phyloP scores from a whole-genome alignment of 2,888 invertebrate species.

The Lasioglossum zephyrum region DNA sequence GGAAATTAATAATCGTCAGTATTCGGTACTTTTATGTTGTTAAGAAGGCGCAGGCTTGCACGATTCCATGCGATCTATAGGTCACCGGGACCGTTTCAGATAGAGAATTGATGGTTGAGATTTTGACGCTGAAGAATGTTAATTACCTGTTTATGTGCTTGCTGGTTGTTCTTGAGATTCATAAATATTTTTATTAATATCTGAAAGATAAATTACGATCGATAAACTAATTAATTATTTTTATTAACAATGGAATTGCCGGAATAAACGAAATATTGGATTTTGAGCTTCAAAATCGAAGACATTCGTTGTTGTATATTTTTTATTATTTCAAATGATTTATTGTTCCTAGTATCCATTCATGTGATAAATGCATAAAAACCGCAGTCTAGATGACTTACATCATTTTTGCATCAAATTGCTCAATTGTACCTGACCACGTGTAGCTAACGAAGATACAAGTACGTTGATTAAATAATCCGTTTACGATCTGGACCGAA shows the following conservation, averaged over 20 bases:
- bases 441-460: not conserved
- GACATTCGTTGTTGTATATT: too few relatives aligned
- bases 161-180: not conserved
- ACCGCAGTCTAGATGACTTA: not conserved
- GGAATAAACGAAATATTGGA: too few relatives aligned
- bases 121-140: not conserved
- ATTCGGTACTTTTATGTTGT: not conserved
- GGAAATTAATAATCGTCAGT: not conserved
- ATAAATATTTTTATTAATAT: not conserved
- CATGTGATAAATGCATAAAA: too few relatives aligned
- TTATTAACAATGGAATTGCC: not conserved
- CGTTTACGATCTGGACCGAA: not conserved
- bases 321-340: too few relatives aligned
- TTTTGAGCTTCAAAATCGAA: too few relatives aligned
- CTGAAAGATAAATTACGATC: too few relatives aligned
- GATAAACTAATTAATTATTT: not conserved
- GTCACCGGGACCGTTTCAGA: not conserved
- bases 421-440: not conserved
- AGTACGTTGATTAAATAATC: not conserved
- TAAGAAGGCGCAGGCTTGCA: not conserved
- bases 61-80: not conserved
- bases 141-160: not conserved
- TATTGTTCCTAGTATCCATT: too few relatives aligned
- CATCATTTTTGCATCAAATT: not conserved
- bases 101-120: not conserved